Conservation (phyloP, 2,113 vertebrate species). For the Empidonax alnorum region DNA sequence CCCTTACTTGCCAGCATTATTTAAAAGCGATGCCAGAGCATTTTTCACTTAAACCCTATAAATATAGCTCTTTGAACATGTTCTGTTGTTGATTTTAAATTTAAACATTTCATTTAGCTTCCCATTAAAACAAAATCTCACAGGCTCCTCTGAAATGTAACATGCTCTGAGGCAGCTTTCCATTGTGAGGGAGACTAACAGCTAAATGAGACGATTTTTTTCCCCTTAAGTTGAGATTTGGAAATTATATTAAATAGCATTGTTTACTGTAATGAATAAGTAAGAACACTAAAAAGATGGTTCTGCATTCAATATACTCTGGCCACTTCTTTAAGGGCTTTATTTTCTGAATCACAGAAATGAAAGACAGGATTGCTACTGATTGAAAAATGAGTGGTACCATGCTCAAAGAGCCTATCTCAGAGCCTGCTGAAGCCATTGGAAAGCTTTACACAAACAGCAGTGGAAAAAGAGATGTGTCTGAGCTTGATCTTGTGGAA, state of each 20-base stretch:
- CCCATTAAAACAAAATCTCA: slow-evolving; percentile 45
- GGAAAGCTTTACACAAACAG: not conserved
- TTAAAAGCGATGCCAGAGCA: slow-evolving; percentile 51
- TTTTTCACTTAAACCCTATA: slow-evolving; percentile 64
- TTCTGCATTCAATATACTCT: slow-evolving; percentile 43
- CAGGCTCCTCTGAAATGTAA: slow-evolving; percentile 37
- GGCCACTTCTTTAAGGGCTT: not conserved
- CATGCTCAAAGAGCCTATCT: not conserved
- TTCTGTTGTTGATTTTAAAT: slow-evolving; percentile 69
- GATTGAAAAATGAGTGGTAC: slow-evolving; percentile 21
- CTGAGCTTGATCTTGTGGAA: not conserved
- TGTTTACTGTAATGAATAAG: slow-evolving; percentile 43
- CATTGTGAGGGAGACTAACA: slow-evolving; percentile 35
- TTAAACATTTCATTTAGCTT: slow-evolving; percentile 64
- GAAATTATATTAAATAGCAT: slow-evolving; percentile 54
- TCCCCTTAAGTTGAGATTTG: slow-evolving; percentile 26
- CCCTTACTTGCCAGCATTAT: slow-evolving; percentile 30
- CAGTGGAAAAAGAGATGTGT: accelerated
- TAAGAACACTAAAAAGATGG: not conserved
- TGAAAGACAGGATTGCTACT: slow-evolving; percentile 14
- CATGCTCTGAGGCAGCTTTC: slow-evolving; percentile 54
- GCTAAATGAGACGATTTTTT: not conserved
- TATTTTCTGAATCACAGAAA: slow-evolving; percentile 12
- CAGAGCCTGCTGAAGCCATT: not conserved
- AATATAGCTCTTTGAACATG: slow-evolving; percentile 59